A percentile compares a stretch with the other conserved stretches of the same genome.
phyloP scores from a whole-genome alignment of 2,797 vertebrate species.

The Poeciliopsis infans region DNA sequence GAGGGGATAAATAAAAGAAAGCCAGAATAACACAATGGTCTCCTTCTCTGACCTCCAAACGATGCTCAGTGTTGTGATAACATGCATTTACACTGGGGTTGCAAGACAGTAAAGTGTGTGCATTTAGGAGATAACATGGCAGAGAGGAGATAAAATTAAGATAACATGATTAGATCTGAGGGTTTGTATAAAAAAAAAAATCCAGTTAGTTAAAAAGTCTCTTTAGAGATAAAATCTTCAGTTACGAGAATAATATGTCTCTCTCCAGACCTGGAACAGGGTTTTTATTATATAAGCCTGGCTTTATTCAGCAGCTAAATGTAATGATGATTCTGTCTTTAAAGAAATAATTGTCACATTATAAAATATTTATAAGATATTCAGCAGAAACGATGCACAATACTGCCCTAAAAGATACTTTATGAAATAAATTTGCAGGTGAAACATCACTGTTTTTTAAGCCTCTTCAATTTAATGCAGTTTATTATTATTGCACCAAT shows the following conservation, averaged over 20 bases:
- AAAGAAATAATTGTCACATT: not conserved
- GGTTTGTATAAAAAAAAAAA: conserved; percentile 24
- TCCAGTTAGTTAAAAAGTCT: conserved; percentile 36
- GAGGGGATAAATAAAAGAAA: conserved; percentile 9
- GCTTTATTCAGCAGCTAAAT: not conserved
- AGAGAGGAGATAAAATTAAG: conserved; percentile 20
- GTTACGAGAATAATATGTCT: not conserved
- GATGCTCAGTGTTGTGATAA: conserved; percentile 19
- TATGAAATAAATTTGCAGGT: not conserved
- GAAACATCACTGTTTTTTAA: not conserved
- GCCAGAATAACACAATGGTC: conserved; percentile 17
- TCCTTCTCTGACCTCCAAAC: conserved; percentile 37
- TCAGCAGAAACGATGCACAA: not conserved
- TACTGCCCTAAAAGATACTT: not conserved
- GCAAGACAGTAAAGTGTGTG: not conserved
- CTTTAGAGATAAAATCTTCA: conserved; percentile 23
- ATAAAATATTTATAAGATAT: not conserved
- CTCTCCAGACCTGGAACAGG: conserved; percentile 10
- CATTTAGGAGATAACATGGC: conserved; percentile 25
- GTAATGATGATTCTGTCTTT: not conserved
- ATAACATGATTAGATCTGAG: conserved; percentile 30
- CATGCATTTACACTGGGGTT: conserved; percentile 24
- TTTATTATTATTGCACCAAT: not conserved
- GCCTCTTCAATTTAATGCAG: not conserved
- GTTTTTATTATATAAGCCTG: not conserved